These are phyloP conservation scores for Plecotus auritus DNA, from an alignment of 2,113 vertebrate species.

Conservation along the genomic window DNA sequence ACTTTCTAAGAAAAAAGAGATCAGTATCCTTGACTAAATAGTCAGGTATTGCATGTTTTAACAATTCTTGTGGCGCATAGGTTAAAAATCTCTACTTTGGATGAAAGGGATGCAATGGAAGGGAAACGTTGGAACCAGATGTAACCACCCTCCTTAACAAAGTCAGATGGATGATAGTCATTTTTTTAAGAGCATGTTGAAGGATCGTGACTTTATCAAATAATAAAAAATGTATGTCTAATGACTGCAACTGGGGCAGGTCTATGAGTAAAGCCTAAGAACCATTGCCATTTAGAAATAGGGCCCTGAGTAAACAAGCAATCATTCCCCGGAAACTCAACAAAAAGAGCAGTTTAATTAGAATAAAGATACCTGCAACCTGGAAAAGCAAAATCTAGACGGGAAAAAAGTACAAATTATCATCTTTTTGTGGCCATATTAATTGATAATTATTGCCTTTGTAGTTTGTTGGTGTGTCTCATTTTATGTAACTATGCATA, in stretches of 20 bases:
- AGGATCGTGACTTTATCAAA: neutral
- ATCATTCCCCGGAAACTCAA: neutral
- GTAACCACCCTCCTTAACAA: neutral
- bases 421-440: neutral
- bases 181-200: neutral
- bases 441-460: neutral
- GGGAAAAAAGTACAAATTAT: neutral
- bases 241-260: neutral
- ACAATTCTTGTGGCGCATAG: neutral
- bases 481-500: neutral
- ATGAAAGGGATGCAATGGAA: fast-evolving
- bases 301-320: neutral
- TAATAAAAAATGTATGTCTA: neutral
- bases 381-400: neutral
- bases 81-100: neutral
- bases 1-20: neutral
- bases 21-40: neutral
- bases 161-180: neutral
- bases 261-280: neutral
- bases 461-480: neutral
- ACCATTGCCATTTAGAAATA: neutral
- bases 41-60: neutral
- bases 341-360: neutral
- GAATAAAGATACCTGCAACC: neutral
- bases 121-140: neutral